Percentiles rank a stretch among this genome's conserved stretches.
phyloP scores from a whole-genome alignment of 2,888 invertebrate species.

The Drosophila helvetica region DNA sequence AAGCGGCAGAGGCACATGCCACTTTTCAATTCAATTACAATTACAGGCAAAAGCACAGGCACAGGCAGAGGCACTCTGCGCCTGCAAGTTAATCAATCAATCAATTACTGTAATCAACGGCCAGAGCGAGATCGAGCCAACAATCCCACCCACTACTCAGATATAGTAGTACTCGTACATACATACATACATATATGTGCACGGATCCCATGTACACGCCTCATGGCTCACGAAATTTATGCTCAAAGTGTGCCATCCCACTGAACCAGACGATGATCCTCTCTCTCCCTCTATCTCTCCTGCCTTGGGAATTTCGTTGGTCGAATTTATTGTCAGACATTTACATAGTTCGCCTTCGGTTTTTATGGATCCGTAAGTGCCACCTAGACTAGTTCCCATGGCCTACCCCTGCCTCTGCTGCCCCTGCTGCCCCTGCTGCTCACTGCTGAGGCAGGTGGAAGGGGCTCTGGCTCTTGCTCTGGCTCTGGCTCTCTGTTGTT shows the following conservation, averaged over 20 bases:
- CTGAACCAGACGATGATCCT: not conserved
- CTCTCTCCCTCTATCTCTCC: not conserved
- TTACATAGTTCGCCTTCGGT: constrained; percentile 66
- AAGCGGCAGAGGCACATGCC: constrained; percentile 56
- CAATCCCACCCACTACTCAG: constrained; percentile 7
- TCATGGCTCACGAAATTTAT: constrained; percentile 53
- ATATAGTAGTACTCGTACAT: too few species aligned
- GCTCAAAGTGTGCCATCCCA: constrained; percentile 63
- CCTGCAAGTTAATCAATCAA: constrained; percentile 75
- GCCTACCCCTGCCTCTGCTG: not conserved
- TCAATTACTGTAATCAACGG: constrained; percentile 75
- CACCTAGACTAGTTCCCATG: constrained; percentile 12
- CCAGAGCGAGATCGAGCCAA: constrained; percentile 47
- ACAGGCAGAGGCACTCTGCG: constrained; percentile 15
- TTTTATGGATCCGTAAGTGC: constrained; percentile 47
- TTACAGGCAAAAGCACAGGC: not conserved
- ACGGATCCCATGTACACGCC: not conserved
- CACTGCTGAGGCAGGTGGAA: not conserved
- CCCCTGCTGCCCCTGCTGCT: not conserved
- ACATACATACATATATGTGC: too few species aligned
- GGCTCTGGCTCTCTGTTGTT: not conserved
- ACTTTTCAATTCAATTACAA: constrained; percentile 60
- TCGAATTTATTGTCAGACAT: constrained; percentile 67
- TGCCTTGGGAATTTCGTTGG: constrained; percentile 28
- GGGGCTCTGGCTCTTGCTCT: too few species aligned